Percentiles rank a stretch among this genome's conserved stretches.
Evolutionary conservation across 1,140 invertebrate genomes (phyloP).

Genomic region (Zaprionus lachaisei): DNA sequence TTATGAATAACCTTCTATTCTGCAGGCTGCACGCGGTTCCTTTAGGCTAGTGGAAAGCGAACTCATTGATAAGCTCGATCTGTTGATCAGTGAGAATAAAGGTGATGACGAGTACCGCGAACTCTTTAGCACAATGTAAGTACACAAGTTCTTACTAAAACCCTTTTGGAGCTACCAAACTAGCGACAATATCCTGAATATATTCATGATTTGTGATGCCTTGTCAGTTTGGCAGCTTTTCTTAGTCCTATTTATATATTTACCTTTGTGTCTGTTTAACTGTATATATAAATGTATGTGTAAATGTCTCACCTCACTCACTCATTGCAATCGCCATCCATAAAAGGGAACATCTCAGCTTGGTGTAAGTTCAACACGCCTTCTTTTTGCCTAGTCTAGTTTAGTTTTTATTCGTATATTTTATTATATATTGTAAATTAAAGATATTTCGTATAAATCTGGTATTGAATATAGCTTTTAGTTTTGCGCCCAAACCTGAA

Average conservation of each 20-base stretch:
- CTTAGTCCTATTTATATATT: slow-evolving; percentile 11
- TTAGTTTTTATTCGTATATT: not conserved
- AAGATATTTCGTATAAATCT: too few relatives aligned
- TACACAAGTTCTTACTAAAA: slow-evolving; percentile 55
- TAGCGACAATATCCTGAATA: slow-evolving; percentile 10
- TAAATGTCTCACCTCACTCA: slow-evolving; percentile 68
- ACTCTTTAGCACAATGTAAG: slow-evolving; percentile 97
- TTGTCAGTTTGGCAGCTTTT: not conserved
- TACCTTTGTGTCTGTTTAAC: slow-evolving; percentile 52
- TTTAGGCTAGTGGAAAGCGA: slow-evolving; percentile 96
- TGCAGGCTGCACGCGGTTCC: slow-evolving; percentile 82
- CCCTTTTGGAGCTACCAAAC: not conserved
- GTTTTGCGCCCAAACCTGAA: too few relatives aligned
- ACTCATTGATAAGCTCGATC: slow-evolving; percentile 96
- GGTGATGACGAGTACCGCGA: slow-evolving; percentile 96
- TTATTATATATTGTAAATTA: not conserved
- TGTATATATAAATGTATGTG: slow-evolving; percentile 61
- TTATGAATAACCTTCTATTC: not conserved
- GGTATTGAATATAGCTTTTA: too few relatives aligned
- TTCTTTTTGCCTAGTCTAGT: not conserved
- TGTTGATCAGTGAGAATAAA: slow-evolving; percentile 95
- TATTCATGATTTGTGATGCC: not conserved
- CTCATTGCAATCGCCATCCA: slow-evolving; percentile 75
- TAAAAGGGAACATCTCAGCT: slow-evolving; percentile 94
- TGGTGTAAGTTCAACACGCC: slow-evolving; percentile 90